Base-by-base conservation (phyloP, 2,888 invertebrate genomes). In the Patella ulyssiponensis region DNA sequence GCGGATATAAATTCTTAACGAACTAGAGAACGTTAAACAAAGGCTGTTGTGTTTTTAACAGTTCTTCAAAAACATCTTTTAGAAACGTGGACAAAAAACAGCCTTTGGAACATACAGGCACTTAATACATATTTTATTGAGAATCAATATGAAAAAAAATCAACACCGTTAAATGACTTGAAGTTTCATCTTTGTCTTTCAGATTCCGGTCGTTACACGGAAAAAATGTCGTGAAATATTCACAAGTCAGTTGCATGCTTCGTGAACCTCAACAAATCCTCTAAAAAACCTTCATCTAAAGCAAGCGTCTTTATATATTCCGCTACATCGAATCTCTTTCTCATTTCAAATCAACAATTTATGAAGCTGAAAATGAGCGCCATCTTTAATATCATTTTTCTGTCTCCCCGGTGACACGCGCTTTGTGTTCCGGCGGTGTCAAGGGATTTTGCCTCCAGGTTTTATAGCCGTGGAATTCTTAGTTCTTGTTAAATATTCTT, bases 351-450 rank as follows among this genome's bases (percentile, higher is more conserved):
- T 64, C 64, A 64, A 64, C 64, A 64, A 64, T 64, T 64, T 64
- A 64, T 64, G 64, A 64, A 64, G 64, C 64, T 64, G 64, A 64
- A 64, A 64, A 64, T 64, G 64, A 64, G n/a, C 64, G 64, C 64
- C 64, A 64, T 64, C 20, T 64, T 64, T 64, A 64, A 11, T 64
- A 20, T 64, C 64, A 20, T 64, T 64, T 64, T 64, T 64, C 17
- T 64, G 20, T 20, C 64, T 64, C 64, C 64, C 64, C 7, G n/a
- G 64, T 64, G 64, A 64, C n/a, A 64, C n/a, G 64, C n/a, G 20
- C 64, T 64, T 64, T 64, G 64, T 64, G n/a, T 64, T 64, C 64
- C 20, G 64, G n/a, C 20, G 64, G n/a, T 64, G n/a, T 64, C 64
- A 20, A 64, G 64, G 64, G 64, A 64, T n/a, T 64, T 64, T 20